These are phyloP conservation scores for Eunapius fragilis DNA, from an alignment of 37 sponge, comb jelly and placozoan species.

Conservation along the genomic window DNA sequence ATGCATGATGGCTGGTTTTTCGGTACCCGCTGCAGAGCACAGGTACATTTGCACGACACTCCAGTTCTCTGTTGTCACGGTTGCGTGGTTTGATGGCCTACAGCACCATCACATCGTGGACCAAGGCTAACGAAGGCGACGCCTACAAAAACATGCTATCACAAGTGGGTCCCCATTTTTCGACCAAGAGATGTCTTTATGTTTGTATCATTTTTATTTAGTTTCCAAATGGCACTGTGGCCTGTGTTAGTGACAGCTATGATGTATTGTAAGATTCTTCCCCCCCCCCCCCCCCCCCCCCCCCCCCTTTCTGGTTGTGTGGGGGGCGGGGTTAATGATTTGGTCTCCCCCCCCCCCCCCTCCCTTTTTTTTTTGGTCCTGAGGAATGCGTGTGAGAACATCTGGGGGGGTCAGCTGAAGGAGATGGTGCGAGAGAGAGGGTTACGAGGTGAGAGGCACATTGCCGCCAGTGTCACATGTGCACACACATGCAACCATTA, in stretches of 20 bases:
- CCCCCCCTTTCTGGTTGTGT: background rate
- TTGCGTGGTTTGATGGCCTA: too few species aligned
- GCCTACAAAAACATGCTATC: conserved; percentile 92
- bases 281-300: too few species aligned
- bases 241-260: conserved; percentile 96
- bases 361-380: background rate
- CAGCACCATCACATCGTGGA: conserved; percentile 94
- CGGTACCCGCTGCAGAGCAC: conserved; percentile 97
- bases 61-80: too few species aligned
- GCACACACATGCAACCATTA: too few species aligned
- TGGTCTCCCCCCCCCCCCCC: too few species aligned
- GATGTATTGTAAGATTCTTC: conserved; percentile 90
- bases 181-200: background rate
- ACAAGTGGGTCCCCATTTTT: conserved; percentile 29
- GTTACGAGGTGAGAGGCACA: conserved; percentile 59
- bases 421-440: conserved; percentile 74
- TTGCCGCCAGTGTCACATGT: too few species aligned
- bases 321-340: background rate
- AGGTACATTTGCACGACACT: conserved; percentile 37
- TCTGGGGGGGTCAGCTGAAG: conserved; percentile 92
- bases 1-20: conserved; percentile 78
- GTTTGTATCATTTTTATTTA: conserved; percentile 4
- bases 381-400: conserved; percentile 90
- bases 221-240: conserved; percentile 83
- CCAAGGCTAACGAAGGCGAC: conserved; percentile 63